These are phyloP conservation scores for Ochropleura leucogaster DNA, from an alignment of 2,888 invertebrate genomes.

Conservation along the genomic window DNA sequence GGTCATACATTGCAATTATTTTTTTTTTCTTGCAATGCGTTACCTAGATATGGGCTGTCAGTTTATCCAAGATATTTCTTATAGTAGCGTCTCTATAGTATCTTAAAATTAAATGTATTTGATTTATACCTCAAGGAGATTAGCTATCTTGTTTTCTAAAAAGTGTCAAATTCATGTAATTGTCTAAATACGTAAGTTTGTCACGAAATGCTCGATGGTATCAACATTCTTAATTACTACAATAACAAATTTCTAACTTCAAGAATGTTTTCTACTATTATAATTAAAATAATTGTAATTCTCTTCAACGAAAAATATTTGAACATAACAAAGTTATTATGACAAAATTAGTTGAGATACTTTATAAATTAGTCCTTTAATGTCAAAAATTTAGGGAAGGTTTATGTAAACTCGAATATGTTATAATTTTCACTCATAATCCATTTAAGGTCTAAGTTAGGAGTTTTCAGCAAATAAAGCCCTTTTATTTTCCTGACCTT, in stretches of 20 bases:
- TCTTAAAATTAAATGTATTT: background rate
- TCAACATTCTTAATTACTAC: background rate
- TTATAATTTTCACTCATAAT: conserved; percentile 32
- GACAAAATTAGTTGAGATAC: background rate
- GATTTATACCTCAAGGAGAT: background rate
- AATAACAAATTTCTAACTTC: background rate
- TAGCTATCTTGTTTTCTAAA: background rate
- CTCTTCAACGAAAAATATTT: background rate
- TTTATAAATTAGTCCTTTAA: background rate
- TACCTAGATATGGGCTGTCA: too few relatives aligned
- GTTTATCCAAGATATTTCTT: too few relatives aligned
- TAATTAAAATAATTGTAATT: background rate
- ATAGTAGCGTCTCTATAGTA: too few relatives aligned
- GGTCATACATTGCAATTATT: background rate
- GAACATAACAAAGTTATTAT: background rate
- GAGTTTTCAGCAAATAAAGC: conserved; percentile 38
- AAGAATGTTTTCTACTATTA: background rate
- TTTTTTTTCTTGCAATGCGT: background rate
- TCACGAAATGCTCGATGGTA: background rate
- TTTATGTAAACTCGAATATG: conserved; percentile 13
- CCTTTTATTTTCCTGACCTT: conserved; percentile 36
- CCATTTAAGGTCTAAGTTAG: conserved; percentile 26
- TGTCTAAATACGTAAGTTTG: background rate
- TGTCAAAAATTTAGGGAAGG: background rate
- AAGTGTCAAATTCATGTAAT: background rate